phyloP scores from a whole-genome alignment of 1,140 invertebrate species.

The Stegodyphus dumicola region DNA sequence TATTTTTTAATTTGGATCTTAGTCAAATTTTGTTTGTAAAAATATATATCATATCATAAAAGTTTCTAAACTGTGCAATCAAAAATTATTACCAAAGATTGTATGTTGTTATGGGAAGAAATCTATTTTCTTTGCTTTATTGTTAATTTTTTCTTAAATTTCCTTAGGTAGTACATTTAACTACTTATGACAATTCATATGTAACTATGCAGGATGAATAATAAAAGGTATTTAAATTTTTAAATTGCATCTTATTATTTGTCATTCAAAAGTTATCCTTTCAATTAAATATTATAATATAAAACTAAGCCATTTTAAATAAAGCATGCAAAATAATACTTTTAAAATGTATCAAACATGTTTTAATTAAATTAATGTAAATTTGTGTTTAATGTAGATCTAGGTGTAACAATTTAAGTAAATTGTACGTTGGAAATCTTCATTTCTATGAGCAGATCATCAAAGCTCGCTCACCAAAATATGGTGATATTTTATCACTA shows the following conservation, averaged over 20 bases:
- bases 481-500: too few species aligned
- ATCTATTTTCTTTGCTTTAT: slow-evolving; percentile 51
- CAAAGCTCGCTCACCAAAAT: too few species aligned
- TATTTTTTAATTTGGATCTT: neutral
- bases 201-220: slow-evolving; percentile 41
- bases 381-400: too few species aligned
- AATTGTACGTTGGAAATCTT: too few species aligned
- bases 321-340: too few species aligned
- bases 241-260: neutral
- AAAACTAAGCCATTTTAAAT: too few species aligned
- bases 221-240: slow-evolving; percentile 53
- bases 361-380: too few species aligned
- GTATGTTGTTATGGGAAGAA: slow-evolving; percentile 1
- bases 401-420: too few species aligned
- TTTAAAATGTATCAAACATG: too few species aligned
- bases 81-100: slow-evolving; percentile 29
- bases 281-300: too few species aligned
- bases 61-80: slow-evolving; percentile 30
- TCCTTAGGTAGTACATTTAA: slow-evolving; percentile 22
- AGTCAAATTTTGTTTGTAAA: neutral
- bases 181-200: slow-evolving; percentile 37
- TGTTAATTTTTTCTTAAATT: slow-evolving; percentile 28
- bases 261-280: neutral
- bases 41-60: slow-evolving; percentile 30
- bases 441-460: too few species aligned